Conservation (phyloP, 2,888 invertebrate species). For the Eudasyphora cyanicolor region DNA sequence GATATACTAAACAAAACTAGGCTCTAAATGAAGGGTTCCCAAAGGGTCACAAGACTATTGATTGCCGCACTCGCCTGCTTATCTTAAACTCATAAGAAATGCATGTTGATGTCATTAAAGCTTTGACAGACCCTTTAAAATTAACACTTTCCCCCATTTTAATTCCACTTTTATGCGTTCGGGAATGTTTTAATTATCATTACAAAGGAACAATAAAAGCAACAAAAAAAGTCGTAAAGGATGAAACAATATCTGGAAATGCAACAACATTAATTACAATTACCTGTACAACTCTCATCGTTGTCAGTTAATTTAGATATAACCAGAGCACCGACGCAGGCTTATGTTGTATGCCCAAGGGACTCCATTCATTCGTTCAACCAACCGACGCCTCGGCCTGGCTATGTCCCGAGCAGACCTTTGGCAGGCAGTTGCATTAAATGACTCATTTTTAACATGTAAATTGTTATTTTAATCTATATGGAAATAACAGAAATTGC, state of each 20-base stretch:
- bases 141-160: slow-evolving; percentile 55
- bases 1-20: no score
- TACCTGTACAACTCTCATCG: slow-evolving; percentile 65
- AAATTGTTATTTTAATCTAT: slow-evolving; percentile 65
- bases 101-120: slow-evolving; percentile 25
- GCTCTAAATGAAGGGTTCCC: no score
- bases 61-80: background rate
- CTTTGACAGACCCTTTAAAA: slow-evolving; percentile 40
- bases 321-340: slow-evolving; percentile 28
- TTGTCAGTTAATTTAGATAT: slow-evolving; percentile 66
- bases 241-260: slow-evolving; percentile 57
- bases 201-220: slow-evolving; percentile 21
- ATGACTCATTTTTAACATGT: slow-evolving; percentile 62
- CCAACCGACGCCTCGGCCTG: no score
- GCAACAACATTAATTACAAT: slow-evolving; percentile 65
- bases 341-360: background rate
- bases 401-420: background rate
- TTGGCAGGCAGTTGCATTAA: slow-evolving; percentile 45
- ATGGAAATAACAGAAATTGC: slow-evolving; percentile 26
- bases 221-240: background rate
- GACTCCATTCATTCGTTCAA: no score
- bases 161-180: background rate
- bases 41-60: background rate
- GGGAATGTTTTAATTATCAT: slow-evolving; percentile 47
- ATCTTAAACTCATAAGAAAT: slow-evolving; percentile 18